A percentile compares a stretch with the other conserved stretches of the same genome.
phyloP scores from a whole-genome alignment of 1,140 invertebrate species.

The Bilobella aurantiaca region DNA sequence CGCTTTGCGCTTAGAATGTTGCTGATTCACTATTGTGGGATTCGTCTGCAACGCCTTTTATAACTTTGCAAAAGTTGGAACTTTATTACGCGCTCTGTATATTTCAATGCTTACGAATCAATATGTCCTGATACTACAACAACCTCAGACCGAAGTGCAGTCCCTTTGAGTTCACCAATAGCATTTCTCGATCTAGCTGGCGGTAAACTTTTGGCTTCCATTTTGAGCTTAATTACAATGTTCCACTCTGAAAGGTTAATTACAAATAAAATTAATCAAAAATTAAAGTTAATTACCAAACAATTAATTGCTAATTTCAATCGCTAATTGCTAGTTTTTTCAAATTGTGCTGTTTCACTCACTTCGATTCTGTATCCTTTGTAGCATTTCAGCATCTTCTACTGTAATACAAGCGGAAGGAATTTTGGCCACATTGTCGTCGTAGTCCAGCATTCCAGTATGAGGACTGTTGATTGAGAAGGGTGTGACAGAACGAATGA shows the following conservation, averaged over 20 bases:
- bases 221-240: slow-evolving; percentile 47
- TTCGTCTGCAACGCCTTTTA: too few species aligned
- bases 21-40: too few species aligned
- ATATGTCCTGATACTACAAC: slow-evolving; percentile 75
- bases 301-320: too few species aligned
- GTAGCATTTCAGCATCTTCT: slow-evolving; percentile 66
- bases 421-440: slow-evolving; percentile 52
- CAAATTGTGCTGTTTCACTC: too few species aligned
- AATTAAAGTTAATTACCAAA: too few species aligned
- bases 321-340: too few species aligned
- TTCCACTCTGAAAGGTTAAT: slow-evolving; percentile 40
- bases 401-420: slow-evolving; percentile 66
- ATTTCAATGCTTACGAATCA: slow-evolving; percentile 59
- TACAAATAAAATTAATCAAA: too few species aligned
- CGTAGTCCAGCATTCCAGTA: slow-evolving; percentile 54
- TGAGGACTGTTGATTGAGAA: slow-evolving; percentile 56
- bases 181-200: slow-evolving; percentile 56
- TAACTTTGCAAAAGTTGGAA: slow-evolving; percentile 49
- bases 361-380: slow-evolving; percentile 53
- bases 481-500: slow-evolving; percentile 63
- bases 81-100: too few species aligned
- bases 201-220: slow-evolving; percentile 46
- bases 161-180: slow-evolving; percentile 58
- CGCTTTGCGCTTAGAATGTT: too few species aligned
- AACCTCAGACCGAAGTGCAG: slow-evolving; percentile 48